Conservation (phyloP, 2,797 vertebrate genomes). For the Hippopotamyrus pictus region DNA sequence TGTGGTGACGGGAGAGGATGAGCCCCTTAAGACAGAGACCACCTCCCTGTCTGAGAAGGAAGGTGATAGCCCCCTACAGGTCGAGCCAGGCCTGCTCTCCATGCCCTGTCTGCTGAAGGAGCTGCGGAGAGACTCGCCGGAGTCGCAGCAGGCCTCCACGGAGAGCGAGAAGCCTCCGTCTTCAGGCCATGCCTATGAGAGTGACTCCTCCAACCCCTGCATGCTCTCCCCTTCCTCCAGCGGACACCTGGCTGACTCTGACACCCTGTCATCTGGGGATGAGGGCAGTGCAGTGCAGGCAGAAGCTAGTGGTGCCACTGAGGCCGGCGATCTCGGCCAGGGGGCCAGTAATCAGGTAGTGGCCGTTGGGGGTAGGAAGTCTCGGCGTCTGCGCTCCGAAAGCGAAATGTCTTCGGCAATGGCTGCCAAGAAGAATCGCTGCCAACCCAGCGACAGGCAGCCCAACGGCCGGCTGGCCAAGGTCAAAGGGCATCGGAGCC, state of each 20-base stretch:
- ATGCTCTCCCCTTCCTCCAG: conserved; percentile 97
- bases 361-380: conserved; percentile 69
- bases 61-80: conserved; percentile 50
- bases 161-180: conserved; percentile 74
- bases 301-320: conserved; percentile 48
- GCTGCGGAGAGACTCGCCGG: conserved; percentile 80
- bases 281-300: conserved; percentile 62
- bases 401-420: conserved; percentile 79
- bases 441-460: conserved; percentile 76
- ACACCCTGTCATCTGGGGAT: conserved; percentile 88
- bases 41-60: conserved; percentile 68
- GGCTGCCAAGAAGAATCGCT: conserved; percentile 96
- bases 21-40: conserved; percentile 69
- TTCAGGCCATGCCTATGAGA: conserved; percentile 73
- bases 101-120: conserved; percentile 93
- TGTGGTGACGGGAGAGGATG: conserved; percentile 64
- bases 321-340: conserved; percentile 58
- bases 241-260: conserved; percentile 92
- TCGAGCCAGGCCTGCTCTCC: conserved; percentile 75
- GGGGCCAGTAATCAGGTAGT: conserved; percentile 48
- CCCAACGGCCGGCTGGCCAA: conserved; percentile 78
- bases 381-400: conserved; percentile 85
- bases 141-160: conserved; percentile 80
- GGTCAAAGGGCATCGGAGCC: conserved; percentile 85
- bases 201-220: conserved; percentile 93